Conservation (phyloP, 2,113 vertebrate genomes). For the Caracal caracal region DNA sequence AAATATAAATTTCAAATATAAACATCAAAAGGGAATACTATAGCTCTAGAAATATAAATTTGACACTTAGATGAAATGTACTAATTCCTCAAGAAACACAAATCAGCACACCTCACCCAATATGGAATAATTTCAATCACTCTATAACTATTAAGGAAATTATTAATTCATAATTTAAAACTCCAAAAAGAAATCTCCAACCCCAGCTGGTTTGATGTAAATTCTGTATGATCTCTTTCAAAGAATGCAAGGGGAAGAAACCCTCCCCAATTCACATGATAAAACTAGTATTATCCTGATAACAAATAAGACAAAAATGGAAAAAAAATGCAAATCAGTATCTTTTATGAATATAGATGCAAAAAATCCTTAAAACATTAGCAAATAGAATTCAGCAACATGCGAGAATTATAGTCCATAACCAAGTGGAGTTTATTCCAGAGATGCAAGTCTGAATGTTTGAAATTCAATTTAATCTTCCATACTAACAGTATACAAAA, state of each 20-base stretch:
- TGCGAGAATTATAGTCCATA: not conserved
- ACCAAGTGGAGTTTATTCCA: not conserved
- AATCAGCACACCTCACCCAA: not conserved
- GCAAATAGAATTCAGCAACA: not conserved
- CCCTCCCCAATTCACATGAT: not conserved
- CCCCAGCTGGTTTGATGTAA: not conserved
- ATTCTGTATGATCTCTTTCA: not conserved
- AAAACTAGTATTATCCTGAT: not conserved
- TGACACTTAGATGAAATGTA: not conserved
- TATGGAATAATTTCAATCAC: not conserved
- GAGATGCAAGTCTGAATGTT: not conserved
- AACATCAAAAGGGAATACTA: not conserved
- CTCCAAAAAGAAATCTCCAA: not conserved
- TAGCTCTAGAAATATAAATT: not conserved
- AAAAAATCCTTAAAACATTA: slow-evolving; percentile 1
- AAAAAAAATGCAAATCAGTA: not conserved
- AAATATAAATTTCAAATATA: not conserved
- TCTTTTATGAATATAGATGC: not conserved
- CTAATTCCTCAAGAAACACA: not conserved
- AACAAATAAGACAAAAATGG: not conserved
- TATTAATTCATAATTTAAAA: not conserved
- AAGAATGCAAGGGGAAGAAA: not conserved
- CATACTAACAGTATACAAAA: not conserved
- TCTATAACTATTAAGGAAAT: not conserved
- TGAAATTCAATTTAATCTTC: not conserved